These are phyloP conservation scores for Pachymerium ferrugineum DNA, from an alignment of 2,888 invertebrate species.

Conservation along the genomic window DNA sequence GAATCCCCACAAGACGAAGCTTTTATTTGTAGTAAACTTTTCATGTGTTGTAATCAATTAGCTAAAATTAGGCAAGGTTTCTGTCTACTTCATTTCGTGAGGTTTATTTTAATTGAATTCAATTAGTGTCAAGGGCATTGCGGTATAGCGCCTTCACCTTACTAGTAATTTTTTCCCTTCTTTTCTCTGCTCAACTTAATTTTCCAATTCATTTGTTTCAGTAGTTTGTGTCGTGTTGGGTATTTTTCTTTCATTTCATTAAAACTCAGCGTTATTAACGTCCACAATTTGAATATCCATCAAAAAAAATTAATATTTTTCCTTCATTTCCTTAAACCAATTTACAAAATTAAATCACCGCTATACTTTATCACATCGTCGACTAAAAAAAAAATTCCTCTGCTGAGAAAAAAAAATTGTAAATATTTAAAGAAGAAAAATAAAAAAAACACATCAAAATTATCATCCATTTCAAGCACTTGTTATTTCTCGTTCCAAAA, in stretches of 20 bases:
- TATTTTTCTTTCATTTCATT: neutral
- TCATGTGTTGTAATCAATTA: neutral
- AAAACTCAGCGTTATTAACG: neutral
- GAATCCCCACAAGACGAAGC: too few relatives aligned
- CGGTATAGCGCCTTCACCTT: neutral
- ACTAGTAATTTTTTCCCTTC: neutral
- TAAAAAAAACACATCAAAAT: neutral
- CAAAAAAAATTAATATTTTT: neutral
- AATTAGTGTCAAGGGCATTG: constrained; percentile 22
- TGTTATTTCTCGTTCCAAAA: constrained; percentile 19
- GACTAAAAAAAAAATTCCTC: neutral
- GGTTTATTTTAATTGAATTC: constrained; percentile 19
- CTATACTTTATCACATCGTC: constrained; percentile 8
- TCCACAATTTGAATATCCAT: neutral
- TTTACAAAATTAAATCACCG: constrained; percentile 24
- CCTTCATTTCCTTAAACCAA: neutral
- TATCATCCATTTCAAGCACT: constrained; percentile 12
- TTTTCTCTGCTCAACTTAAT: neutral
- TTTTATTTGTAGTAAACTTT: too few relatives aligned
- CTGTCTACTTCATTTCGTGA: neutral
- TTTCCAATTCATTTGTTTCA: too few relatives aligned
- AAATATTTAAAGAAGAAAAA: too few relatives aligned
- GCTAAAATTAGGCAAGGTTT: neutral
- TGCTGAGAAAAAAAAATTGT: neutral
- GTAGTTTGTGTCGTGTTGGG: too few relatives aligned